A percentile compares a stretch with the other conserved stretches of the same genome.
These are phyloP conservation scores for Perca fluviatilis DNA, from an alignment of 2,113 vertebrate genomes.

Conservation along the genomic window DNA sequence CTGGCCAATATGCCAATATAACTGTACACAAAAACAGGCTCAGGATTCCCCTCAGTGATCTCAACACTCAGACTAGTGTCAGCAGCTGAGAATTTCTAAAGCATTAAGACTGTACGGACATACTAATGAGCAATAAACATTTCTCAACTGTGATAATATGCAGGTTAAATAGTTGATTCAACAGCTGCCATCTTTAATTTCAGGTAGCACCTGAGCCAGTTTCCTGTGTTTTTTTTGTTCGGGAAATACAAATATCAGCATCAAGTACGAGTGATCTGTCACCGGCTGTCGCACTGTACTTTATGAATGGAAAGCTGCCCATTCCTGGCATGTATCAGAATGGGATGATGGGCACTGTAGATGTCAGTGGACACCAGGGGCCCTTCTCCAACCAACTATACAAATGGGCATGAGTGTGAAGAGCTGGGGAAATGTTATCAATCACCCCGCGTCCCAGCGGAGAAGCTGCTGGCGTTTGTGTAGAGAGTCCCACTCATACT, in stretches of 20 bases:
- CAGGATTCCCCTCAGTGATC: constrained; percentile 67
- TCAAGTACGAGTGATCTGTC: constrained; percentile 46
- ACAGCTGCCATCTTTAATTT: constrained; percentile 44
- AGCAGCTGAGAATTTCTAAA: constrained; percentile 54
- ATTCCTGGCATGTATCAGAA: constrained; percentile 41
- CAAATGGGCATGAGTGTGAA: constrained; percentile 76
- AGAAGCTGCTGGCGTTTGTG: constrained; percentile 65
- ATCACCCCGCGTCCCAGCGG: constrained; percentile 69
- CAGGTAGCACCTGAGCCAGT: constrained; percentile 40
- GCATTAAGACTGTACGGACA: constrained; percentile 55
- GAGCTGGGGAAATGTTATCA: constrained; percentile 76
- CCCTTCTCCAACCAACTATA: constrained; percentile 71
- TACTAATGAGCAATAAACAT: constrained; percentile 70
- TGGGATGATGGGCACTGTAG: constrained; percentile 50
- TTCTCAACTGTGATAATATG: constrained; percentile 52
- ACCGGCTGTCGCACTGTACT: constrained; percentile 59
- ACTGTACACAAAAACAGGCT: constrained; percentile 63
- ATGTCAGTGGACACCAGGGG: constrained; percentile 68
- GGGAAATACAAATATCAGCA: constrained; percentile 46
- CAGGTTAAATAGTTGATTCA: constrained; percentile 48
- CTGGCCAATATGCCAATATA: constrained; percentile 65
- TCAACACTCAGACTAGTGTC: constrained; percentile 34
- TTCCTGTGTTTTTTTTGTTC: constrained; percentile 36
- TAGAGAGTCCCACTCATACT: constrained; percentile 67
- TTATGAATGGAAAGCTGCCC: constrained; percentile 65